These are phyloP conservation scores for Anas platyrhynchos DNA, from an alignment of 2,113 vertebrate species.

Conservation along the genomic window DNA sequence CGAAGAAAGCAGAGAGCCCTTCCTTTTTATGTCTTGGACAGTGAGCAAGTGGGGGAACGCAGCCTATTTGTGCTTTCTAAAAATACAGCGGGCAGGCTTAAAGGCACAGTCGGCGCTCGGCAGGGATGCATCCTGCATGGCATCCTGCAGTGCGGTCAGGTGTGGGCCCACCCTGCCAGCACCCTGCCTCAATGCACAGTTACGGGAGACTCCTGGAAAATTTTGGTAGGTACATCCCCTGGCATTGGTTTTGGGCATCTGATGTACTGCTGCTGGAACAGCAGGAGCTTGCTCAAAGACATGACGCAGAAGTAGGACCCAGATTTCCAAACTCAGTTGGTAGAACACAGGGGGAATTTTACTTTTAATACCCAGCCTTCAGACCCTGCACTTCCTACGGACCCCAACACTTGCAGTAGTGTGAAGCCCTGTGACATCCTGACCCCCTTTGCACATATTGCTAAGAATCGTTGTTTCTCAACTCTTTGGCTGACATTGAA, in stretches of 20 bases:
- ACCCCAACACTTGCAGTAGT: background rate
- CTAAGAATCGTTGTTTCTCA: background rate
- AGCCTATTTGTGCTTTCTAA: slow-evolving; percentile 60
- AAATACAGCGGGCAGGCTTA: slow-evolving; percentile 19
- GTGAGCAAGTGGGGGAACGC: slow-evolving; percentile 39
- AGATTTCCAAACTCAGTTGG: background rate
- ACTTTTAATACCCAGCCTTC: background rate
- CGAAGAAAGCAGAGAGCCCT: slow-evolving; percentile 59
- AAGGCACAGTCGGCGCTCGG: background rate
- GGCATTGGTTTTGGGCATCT: background rate
- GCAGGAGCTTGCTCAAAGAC: background rate
- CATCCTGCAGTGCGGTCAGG: background rate
- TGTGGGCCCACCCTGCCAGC: background rate
- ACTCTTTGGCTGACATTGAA: background rate
- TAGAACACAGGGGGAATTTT: background rate
- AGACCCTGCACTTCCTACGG: background rate
- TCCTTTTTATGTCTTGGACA: slow-evolving; percentile 58
- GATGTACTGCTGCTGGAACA: background rate
- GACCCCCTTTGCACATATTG: background rate
- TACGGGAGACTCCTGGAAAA: background rate
- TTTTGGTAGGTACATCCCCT: background rate
- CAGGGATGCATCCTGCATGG: rapidly evolving
- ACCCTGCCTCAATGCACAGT: background rate
- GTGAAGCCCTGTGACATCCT: rapidly evolving
- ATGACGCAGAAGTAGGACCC: background rate